A percentile compares a stretch with the other conserved stretches of the same genome.
Conservation (phyloP, 2,888 invertebrate genomes). For the Pecten maximus region DNA sequence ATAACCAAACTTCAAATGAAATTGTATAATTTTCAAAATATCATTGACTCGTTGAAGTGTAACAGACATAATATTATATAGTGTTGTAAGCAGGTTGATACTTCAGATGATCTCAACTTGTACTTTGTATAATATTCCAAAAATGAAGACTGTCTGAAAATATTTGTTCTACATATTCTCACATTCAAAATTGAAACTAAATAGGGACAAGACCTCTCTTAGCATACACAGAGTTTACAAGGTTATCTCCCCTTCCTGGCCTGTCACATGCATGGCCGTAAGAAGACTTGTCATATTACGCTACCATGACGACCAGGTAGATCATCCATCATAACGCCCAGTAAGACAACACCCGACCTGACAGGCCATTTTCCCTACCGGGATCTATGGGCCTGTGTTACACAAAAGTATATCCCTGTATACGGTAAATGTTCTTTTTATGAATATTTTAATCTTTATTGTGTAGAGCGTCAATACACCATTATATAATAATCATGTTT, state of each 20-base stretch:
- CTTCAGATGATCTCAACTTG: background rate
- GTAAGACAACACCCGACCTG: background rate
- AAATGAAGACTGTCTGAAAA: background rate
- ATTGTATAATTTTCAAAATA: no score
- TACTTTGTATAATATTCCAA: background rate
- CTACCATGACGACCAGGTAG: background rate
- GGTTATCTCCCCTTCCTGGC: background rate
- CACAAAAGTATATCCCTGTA: background rate
- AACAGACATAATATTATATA: no score
- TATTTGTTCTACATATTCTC: background rate
- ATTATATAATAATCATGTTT: no score
- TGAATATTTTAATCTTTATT: no score
- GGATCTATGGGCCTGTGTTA: background rate
- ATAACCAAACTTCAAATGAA: no score
- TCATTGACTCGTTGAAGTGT: no score
- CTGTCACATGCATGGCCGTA: background rate
- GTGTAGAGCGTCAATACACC: no score
- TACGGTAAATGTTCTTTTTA: background rate
- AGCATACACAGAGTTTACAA: background rate
- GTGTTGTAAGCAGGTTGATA: no score
- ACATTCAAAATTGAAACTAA: background rate
- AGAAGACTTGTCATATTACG: slow-evolving; percentile 30
- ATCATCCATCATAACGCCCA: background rate
- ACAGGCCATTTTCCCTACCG: background rate
- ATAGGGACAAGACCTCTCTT: background rate